A percentile compares a stretch with the other conserved stretches of the same genome.
Conservation (phyloP, 2,797 vertebrate species). For the Diceros bicornis region DNA sequence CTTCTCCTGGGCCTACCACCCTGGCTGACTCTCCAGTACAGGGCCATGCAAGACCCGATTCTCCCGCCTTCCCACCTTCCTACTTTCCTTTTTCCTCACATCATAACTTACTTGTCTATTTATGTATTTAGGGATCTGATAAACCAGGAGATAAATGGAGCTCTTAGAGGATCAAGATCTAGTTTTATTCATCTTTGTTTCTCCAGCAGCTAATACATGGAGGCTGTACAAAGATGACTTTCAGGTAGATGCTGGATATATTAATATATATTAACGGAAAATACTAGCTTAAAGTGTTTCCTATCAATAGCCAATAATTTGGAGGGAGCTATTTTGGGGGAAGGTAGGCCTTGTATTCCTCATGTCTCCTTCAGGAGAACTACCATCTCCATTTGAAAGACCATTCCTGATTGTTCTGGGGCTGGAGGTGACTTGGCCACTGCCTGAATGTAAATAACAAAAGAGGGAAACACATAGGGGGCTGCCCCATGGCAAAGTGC, state of each 20-base stretch:
- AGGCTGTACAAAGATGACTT: not conserved
- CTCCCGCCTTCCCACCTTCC: not conserved
- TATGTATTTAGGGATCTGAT: not conserved
- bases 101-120: not conserved
- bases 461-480: not conserved
- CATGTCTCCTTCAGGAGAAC: not conserved
- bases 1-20: not conserved
- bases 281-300: not conserved
- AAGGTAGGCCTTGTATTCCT: not conserved
- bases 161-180: not conserved
- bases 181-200: conserved; percentile 18
- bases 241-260: not conserved
- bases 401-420: not conserved
- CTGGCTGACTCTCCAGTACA: not conserved
- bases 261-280: not conserved
- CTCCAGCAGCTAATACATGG: not conserved
- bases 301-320: not conserved
- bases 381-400: not conserved
- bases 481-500: too few species aligned
- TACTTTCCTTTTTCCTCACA: not conserved
- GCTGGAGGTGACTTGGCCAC: not conserved
- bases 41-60: not conserved
- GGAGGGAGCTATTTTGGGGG: conserved; percentile 22
- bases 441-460: not conserved
- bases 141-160: not conserved